Conservation (phyloP, 1,140 invertebrate species). For the Drosophila trapezifrons region DNA sequence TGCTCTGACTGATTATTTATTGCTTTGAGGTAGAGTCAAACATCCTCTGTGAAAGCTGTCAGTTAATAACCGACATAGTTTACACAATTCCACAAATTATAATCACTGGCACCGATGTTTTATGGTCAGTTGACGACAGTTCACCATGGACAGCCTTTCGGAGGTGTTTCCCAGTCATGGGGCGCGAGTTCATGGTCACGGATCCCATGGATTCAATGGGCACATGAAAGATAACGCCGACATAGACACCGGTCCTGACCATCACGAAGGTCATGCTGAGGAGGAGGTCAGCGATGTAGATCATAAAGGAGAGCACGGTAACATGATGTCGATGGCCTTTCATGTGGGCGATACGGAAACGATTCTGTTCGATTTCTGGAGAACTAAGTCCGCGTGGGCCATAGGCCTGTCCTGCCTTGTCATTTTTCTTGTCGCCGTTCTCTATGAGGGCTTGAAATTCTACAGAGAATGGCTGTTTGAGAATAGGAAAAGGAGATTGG, state of each 20-base stretch:
- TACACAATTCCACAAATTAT: conserved; percentile 6
- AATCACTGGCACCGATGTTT: conserved; percentile 4
- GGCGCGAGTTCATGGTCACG: neutral
- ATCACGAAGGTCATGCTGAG: conserved; percentile 3
- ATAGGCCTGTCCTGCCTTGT: conserved; percentile 44
- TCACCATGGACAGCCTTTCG: conserved; percentile 14
- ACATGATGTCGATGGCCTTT: conserved; percentile 60
- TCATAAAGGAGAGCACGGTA: neutral
- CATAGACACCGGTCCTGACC: neutral
- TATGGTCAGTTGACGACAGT: conserved; percentile 3
- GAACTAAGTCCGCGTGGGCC: conserved; percentile 1
- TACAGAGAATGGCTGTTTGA: conserved; percentile 56
- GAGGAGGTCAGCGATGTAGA: too few relatives aligned
- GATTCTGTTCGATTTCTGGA: conserved; percentile 66
- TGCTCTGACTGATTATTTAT: neutral
- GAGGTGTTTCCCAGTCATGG: neutral
- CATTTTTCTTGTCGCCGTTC: conserved; percentile 61
- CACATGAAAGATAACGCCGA: neutral
- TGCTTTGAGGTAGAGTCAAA: neutral
- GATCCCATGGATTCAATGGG: neutral
- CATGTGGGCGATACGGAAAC: conserved; percentile 42
- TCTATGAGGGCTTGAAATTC: conserved; percentile 60
- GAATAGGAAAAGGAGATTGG: conserved; percentile 4
- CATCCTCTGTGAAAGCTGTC: conserved; percentile 17
- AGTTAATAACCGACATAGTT: conserved; percentile 4